Base-by-base conservation (phyloP, 2,797 vertebrate genomes). In the Siniperca obscura region DNA sequence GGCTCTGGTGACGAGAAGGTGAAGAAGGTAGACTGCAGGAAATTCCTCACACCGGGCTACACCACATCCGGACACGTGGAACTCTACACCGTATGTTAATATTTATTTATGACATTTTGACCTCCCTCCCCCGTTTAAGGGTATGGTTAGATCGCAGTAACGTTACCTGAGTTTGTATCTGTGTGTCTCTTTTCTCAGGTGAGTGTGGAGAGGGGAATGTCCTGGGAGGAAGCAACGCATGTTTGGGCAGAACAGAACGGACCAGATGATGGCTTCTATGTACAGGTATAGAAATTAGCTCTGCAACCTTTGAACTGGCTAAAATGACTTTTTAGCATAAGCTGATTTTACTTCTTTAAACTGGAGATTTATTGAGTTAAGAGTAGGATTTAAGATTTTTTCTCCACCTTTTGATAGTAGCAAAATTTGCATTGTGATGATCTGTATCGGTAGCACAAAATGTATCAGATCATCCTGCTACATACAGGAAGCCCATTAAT, bases 1-100 rank as follows among this genome's bases (percentile, higher is more conserved):
- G 98, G 98, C 81, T 99, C 98, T 46, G 98, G 98, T 19, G 98
- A 99, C 78, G 98, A 99, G 90, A 99, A 99, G 48, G 98, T 99
- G 78, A 97, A 97, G 93, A 99, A 99, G 90, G 90, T 96, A 5
- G 97, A 99, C 1, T 96, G 95, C n/a, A 99, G 97, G 92, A 99
- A 98, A 74, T 99, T 99, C 87, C 87, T 99, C 14, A 99, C 98
- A 0, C 98, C 98, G 0, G 98, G 98, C 53, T 99, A 99, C 90
- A 99, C 98, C 81, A 98, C 98, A 12, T 97, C 98, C 17, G 98
- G 98, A 76, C 98, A 98, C 0, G 98, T 99, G 5, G 98, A 99
- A 80, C 93, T 99, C 17, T 97, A 97, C 85, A 99, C 97, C 0
- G 98, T 99, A 95, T 86, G 97, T 95, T 8, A 9, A 34, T 19